Evolutionary conservation across 2,113 vertebrate species (phyloP).

Genomic region (Todiramphus saurophagus): DNA sequence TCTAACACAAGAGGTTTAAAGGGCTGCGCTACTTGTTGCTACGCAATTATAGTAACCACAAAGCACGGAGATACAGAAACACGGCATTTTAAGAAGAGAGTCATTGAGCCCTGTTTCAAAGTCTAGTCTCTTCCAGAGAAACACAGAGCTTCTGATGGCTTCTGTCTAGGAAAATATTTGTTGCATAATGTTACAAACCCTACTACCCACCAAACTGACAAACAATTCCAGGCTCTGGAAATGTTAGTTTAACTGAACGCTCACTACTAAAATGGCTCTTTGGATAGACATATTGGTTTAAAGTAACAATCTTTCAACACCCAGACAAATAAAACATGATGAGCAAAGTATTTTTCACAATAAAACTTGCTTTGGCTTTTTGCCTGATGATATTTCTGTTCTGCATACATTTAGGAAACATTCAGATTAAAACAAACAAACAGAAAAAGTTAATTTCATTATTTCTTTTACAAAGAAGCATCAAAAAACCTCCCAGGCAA

Average conservation of each 20-base stretch:
- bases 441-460: not conserved
- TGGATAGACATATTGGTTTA: not conserved
- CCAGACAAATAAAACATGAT: not conserved
- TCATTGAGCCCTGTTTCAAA: not conserved
- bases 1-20: not conserved
- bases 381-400: not conserved
- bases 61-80: not conserved
- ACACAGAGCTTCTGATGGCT: not conserved
- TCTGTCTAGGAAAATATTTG: not conserved
- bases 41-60: not conserved
- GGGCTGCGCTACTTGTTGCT: not conserved
- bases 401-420: not conserved
- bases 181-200: not conserved
- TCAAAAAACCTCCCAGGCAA: not conserved
- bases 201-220: not conserved
- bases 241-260: not conserved
- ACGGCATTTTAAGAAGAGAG: fast-evolving
- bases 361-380: not conserved
- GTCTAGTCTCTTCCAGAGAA: not conserved
- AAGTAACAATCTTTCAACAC: not conserved
- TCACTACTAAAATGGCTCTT: not conserved
- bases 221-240: not conserved
- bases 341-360: not conserved
- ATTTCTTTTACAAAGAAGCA: not conserved
- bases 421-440: not conserved